Percentiles rank a stretch among this genome's conserved stretches.
phyloP scores from a whole-genome alignment of 2,888 invertebrate genomes.

The Drosophila setosimentum region DNA sequence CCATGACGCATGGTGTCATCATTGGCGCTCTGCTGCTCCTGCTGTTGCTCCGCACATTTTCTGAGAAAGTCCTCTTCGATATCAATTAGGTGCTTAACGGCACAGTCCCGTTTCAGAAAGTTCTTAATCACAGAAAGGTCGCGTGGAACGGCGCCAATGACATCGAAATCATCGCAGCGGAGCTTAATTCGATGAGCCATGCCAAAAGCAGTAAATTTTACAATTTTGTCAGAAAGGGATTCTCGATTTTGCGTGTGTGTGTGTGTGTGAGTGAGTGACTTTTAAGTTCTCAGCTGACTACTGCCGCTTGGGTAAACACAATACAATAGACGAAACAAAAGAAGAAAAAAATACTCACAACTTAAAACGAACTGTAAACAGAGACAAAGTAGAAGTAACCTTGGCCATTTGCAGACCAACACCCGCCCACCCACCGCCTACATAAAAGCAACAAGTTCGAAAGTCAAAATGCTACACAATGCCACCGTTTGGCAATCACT shows the following conservation, averaged over 20 bases:
- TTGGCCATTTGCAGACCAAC: slow-evolving; percentile 34
- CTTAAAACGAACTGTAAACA: slow-evolving; percentile 5
- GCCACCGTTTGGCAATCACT: slow-evolving; percentile 34
- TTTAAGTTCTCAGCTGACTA: slow-evolving; percentile 24
- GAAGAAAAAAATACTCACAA: neutral
- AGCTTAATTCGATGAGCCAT: slow-evolving; percentile 65
- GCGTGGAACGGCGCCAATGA: slow-evolving; percentile 70
- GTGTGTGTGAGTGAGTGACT: slow-evolving; percentile 3
- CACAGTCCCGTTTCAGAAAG: slow-evolving; percentile 67
- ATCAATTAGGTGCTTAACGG: slow-evolving; percentile 66
- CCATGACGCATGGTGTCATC: neutral
- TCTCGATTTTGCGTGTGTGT: slow-evolving; percentile 2
- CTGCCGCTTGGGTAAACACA: slow-evolving; percentile 33
- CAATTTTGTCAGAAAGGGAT: slow-evolving; percentile 40
- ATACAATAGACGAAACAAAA: neutral
- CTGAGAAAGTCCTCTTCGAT: slow-evolving; percentile 65
- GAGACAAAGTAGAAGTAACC: slow-evolving; percentile 43
- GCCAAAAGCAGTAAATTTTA: slow-evolving; percentile 35
- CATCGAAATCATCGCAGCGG: slow-evolving; percentile 68
- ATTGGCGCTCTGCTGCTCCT: slow-evolving; percentile 21
- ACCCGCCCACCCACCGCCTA: slow-evolving; percentile 11
- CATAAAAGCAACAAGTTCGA: slow-evolving; percentile 65
- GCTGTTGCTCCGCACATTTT: slow-evolving; percentile 30
- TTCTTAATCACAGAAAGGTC: slow-evolving; percentile 71
- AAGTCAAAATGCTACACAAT: slow-evolving; percentile 33